Percentiles rank a stretch among this genome's conserved stretches.
phyloP scores from a whole-genome alignment of 2,888 invertebrate genomes.

The Cryptocheilus praepositus region DNA sequence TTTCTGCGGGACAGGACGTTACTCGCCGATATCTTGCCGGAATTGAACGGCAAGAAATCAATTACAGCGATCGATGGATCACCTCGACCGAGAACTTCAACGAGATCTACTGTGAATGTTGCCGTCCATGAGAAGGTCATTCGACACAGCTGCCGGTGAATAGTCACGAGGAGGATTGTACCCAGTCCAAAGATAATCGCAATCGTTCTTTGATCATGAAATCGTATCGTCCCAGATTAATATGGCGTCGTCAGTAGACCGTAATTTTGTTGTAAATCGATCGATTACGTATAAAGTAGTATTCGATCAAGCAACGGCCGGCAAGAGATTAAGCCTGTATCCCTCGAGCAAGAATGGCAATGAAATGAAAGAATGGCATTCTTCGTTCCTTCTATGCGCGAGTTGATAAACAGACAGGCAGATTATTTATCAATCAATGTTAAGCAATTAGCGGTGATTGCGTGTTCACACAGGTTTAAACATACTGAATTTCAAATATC shows the following conservation, averaged over 20 bases:
- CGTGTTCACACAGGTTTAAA: constrained; percentile 16
- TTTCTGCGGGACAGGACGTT: too few species aligned
- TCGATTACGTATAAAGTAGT: too few species aligned
- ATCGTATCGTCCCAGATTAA: too few species aligned
- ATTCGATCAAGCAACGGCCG: too few species aligned
- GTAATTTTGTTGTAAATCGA: background rate
- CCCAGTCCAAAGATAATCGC: background rate
- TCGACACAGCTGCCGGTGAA: constrained; percentile 1
- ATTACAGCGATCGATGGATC: background rate
- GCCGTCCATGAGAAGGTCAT: background rate
- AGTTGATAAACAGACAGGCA: background rate
- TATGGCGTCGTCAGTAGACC: too few species aligned
- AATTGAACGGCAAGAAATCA: too few species aligned
- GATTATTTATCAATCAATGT: constrained; percentile 56
- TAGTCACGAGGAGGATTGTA: constrained; percentile 4
- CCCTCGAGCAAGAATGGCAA: too few species aligned
- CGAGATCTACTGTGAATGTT: background rate
- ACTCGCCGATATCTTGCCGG: too few species aligned
- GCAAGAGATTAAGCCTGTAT: too few species aligned
- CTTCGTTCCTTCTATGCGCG: background rate
- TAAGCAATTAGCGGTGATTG: constrained; percentile 53
- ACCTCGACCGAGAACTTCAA: constrained; percentile 1
- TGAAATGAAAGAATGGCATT: too few species aligned
- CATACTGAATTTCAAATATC: constrained; percentile 26
- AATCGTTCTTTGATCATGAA: too few species aligned